Base-by-base conservation (phyloP, 2,113 vertebrate genomes). In the Hyperoodon ampullatus region DNA sequence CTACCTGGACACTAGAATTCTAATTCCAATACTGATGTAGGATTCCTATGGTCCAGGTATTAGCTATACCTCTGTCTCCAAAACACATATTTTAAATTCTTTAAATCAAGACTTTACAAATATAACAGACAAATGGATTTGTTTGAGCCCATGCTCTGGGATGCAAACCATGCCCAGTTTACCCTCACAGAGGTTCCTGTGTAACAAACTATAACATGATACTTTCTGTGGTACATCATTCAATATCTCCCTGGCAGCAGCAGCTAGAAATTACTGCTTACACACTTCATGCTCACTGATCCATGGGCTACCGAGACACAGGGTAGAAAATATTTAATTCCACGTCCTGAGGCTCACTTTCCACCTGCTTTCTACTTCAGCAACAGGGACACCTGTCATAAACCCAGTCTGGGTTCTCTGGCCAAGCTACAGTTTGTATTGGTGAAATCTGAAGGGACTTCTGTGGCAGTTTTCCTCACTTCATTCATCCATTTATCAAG, bases 311-410 rank as follows among this genome's bases (percentile, higher is more conserved):
- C 58, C n/a, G 30, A 63, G 50, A 47, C 19, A 66, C 23, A 63
- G 58, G 4, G 65, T 78, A 35, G 10, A 21, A 33, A 61, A 47
- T 30, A 74, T 30, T 94, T 58, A 72, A 85, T 74, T 96, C 72
- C 18, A 2, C 68, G 24, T 81, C 72, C 96, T 39, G n/a, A 80
- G 50, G 58, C 81, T 83, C 26, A 39, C 50, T 19, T 92, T 35
- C 66, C 78, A 75, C 84, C 65, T 89, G 72, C 50, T 96, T 94
- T 81, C 84, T 50, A 11, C 71, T 63, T 80, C 47, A 72, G 71
- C 13, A 42, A 72, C 75, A 84, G 65, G 90, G 66, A 80, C 55
- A 44, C 71, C 88, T 61, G 24, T 39, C 81, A 24, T 53, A 81
- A 60, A 63, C n/a, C 14, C 16, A 81, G 28, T 81, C 71, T 74